Conservation (phyloP, 2,888 invertebrate genomes). For the Crocallis elinguaria region DNA sequence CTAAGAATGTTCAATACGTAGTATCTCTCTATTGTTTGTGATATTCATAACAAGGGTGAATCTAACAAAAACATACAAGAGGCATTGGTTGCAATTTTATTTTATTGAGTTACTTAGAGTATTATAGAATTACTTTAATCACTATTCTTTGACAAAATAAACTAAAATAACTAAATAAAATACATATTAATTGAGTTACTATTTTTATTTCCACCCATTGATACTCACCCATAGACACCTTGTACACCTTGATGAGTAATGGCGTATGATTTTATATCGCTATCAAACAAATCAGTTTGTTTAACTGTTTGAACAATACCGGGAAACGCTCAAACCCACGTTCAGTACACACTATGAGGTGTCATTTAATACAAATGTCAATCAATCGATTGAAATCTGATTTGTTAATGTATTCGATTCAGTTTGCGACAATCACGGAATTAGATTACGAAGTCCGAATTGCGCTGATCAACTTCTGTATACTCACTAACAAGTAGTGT, state of each 20-base stretch:
- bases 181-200: too few species aligned
- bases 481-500: too few species aligned
- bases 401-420: slow-evolving; percentile 30
- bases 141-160: too few species aligned
- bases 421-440: slow-evolving; percentile 32
- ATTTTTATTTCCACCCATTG: neutral
- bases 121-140: too few species aligned
- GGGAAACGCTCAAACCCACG: slow-evolving; percentile 25
- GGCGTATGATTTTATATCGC: neutral
- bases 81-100: too few species aligned
- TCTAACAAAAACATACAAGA: too few species aligned
- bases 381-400: slow-evolving; percentile 31
- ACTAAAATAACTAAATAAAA: too few species aligned
- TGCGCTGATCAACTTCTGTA: neutral
- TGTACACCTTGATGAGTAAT: neutral
- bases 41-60: too few species aligned
- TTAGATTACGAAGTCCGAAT: slow-evolving; percentile 11
- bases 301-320: slow-evolving; percentile 22
- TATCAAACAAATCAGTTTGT: slow-evolving; percentile 9
- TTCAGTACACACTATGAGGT: slow-evolving; percentile 6
- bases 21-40: too few species aligned
- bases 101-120: too few species aligned
- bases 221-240: neutral
- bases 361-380: slow-evolving; percentile 36
- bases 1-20: too few species aligned